Evolutionary conservation across 2,797 vertebrate genomes (phyloP), one percentile per base, ranked within the genome.

Genomic region (Oreochromis mossambicus): DNA sequence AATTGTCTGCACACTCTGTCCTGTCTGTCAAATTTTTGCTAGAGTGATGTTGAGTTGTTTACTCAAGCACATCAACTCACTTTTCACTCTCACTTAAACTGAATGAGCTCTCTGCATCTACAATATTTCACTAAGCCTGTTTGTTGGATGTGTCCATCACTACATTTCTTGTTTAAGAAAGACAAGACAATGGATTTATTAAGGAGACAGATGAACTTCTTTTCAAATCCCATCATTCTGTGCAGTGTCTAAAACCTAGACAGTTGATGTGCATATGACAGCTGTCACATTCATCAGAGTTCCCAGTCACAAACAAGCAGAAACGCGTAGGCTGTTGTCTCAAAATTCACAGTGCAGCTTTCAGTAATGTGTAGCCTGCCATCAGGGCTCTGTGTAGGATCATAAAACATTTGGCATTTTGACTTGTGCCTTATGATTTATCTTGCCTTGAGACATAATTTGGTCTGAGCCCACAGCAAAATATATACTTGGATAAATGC

Each of bases 151-250:
- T 95, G 94, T 94, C 94, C 94, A 92, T 94, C 94, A 95, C 83
- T 58, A 79, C 89, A 79, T 87, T 85, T 89, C 82, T 88, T 89
- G 93, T 91, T 95, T 90, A 91, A 92, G 93, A 80, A 83, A 92
- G 94, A 95, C 93, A 93, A 94, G 93, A 94, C 95, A 95, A 93
- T 94, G 86, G 94, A 94, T 95, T 95, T 94, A 95, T 95, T 95
- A 96, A 87, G 90, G 89, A 94, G 94, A 94, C 94, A 88, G 94
- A 95, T 95, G 92, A 95, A 95, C 93, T 95, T 93, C 91, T 94
- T 95, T 94, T 95, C 92, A 92, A 94, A 95, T 94, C 93, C 89
- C 93, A 87, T 96, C 94, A 95, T 94, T 94, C 92, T 81, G 79
- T 85, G 83, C 85, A 86, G 81, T 92, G 95, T 95, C 92, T 87